A percentile compares a stretch with the other conserved stretches of the same genome.
phyloP scores from a whole-genome alignment of 2,797 vertebrate genomes.

The Channa striata region DNA sequence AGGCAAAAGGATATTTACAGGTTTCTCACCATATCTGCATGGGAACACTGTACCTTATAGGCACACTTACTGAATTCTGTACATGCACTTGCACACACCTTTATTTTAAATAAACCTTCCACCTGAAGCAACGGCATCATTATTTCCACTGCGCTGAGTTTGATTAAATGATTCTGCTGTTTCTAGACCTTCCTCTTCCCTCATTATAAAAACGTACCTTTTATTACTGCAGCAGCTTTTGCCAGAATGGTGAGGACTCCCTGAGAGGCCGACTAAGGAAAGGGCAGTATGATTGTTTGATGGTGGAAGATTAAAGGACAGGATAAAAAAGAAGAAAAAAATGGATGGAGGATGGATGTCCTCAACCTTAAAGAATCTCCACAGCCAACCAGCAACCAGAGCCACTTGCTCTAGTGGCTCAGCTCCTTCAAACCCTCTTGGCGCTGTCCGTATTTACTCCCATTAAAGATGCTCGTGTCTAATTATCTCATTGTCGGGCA shows the following conservation, averaged over 20 bases:
- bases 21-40: background rate
- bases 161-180: slow-evolving; percentile 62
- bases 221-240: slow-evolving; percentile 60
- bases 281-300: slow-evolving; percentile 63
- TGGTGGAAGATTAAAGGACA: slow-evolving; percentile 79
- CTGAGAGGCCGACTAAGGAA: slow-evolving; percentile 55
- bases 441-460: slow-evolving; percentile 35
- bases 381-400: slow-evolving; percentile 42
- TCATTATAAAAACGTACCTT: slow-evolving; percentile 64
- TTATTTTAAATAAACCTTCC: slow-evolving; percentile 23
- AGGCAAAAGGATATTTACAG: background rate
- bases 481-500: slow-evolving; percentile 62
- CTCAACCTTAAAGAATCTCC: slow-evolving; percentile 51
- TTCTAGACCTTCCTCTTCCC: slow-evolving; percentile 43
- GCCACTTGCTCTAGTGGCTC: slow-evolving; percentile 54
- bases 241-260: slow-evolving; percentile 30
- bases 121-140: slow-evolving; percentile 32
- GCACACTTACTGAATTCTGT: slow-evolving; percentile 1
- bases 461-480: slow-evolving; percentile 52
- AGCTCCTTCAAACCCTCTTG: slow-evolving; percentile 51
- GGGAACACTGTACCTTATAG: background rate
- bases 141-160: slow-evolving; percentile 61
- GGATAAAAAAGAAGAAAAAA: slow-evolving; percentile 2
- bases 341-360: slow-evolving; percentile 13
- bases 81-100: slow-evolving; percentile 20